These are phyloP conservation scores for Syngnathus floridae DNA, from an alignment of 2,113 vertebrate genomes.

Conservation along the genomic window DNA sequence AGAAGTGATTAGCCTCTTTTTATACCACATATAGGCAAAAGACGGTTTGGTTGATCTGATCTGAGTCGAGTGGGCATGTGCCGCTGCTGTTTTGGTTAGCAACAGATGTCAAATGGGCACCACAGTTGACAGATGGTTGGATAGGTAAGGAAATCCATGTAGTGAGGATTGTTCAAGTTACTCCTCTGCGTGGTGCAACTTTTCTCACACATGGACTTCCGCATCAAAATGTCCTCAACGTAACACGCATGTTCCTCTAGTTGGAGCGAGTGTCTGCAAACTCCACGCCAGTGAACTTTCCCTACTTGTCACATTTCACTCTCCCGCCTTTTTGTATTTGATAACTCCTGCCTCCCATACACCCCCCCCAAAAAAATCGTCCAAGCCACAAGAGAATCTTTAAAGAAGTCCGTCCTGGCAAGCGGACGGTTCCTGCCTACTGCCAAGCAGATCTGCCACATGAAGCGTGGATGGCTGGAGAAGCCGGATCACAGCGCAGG, in stretches of 20 bases:
- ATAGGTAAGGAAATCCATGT: background rate
- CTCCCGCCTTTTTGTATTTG: background rate
- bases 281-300: constrained; percentile 2
- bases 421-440: constrained; percentile 5
- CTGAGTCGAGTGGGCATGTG: background rate
- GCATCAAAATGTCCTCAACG: background rate
- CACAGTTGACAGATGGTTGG: background rate
- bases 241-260: background rate
- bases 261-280: constrained; percentile 1
- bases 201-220: background rate
- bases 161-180: background rate
- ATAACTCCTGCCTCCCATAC: background rate
- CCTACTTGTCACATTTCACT: background rate
- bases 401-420: constrained; percentile 1
- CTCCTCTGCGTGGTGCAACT: background rate
- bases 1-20: no score
- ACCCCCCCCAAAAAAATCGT: background rate
- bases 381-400: constrained; percentile 4
- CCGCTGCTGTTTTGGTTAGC: background rate
- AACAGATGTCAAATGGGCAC: background rate
- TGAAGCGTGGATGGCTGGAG: background rate
- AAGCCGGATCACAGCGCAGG: constrained; percentile 2
- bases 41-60: background rate
- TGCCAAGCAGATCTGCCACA: background rate
- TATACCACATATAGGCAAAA: no score